Evolutionary conservation across 2,888 invertebrate genomes (phyloP), one percentile per base, ranked within the genome.

Genomic region (Leptopilina drosophilae): DNA sequence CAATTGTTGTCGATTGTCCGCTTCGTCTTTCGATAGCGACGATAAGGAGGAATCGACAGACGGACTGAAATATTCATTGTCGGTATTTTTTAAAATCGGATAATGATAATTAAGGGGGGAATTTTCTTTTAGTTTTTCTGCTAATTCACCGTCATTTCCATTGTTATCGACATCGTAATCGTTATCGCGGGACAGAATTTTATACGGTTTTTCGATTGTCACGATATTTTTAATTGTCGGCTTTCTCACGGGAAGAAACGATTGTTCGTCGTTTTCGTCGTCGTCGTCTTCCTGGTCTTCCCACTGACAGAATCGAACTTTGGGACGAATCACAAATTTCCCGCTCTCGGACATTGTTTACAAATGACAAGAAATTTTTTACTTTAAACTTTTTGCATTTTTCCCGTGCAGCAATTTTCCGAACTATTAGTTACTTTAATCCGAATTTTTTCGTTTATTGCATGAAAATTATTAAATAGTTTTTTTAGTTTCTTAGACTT

Each of bases 251-350:
- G 9, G 1, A 6, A 64, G 12, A 40, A 77, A 33, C 33, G 33
- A 3, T 5, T 33, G 66, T 33, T 77, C 66, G 59, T 62, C 64
- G 15, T 62, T 26, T 2, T 56, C 69, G 0, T 82, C 77, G 14
- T 81, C 78, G 20, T 20, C 66, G 59, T 62, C 64, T 15, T 62
- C 33, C 2, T 56, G 69, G 0, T 82, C 77, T 15, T 81, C 78
- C 62, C 78, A 66, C 80, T 87, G 84, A 56, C 77, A 83, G 73
- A 89, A 89, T 65, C 88, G 83, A 67, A 89, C 88, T 82, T 87
- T 89, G 8, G 89, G 89, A 49, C 77, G 56, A 53, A 56, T 15
- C 8, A 73, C 33, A 14, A 73, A 73, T 73, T 73, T 73, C 33
- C 73, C 73, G 33, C 73, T 33, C 26, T 56, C 73, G 56, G 73